Evolutionary conservation across 2,888 invertebrate species (phyloP), one percentile per base, ranked within the genome.

Genomic region (Pardosa pseudoannulata): DNA sequence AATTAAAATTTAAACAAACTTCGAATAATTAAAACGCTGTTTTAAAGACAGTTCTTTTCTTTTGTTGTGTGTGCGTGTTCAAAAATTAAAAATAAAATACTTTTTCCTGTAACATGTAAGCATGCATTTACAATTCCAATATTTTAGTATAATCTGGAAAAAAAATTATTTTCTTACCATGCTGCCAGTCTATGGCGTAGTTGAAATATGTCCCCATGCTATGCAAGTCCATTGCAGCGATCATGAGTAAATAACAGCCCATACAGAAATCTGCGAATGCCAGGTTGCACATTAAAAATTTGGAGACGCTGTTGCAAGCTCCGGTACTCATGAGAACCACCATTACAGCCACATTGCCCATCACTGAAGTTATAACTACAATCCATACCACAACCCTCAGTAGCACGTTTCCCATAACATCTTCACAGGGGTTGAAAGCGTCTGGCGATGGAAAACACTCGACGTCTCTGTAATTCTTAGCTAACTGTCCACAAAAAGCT

Each of bases 181-280:
- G 94, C 92, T 97, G 97, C 97, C 97, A 97, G 90, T 95, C 95
- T 90, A 95, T 97, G 1, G 97, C 97, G 91, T 95, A 95, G 91
- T 97, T 97, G 92, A 97, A 97, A 92, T 97, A 97, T 89, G 94
- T 94, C 1, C 96, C 96, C 90, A 95, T 94, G 0, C 97, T 97
- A 89, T 95, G 94, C 0, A 95, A 93, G 92, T 98, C 97, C 90
- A 96, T 95, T 0, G 95, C 94, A 0, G 97, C 97, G 62, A 97
- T 93, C 91, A 97, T 93, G 64, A 96, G 93, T 78, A 97, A 93
- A 91, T 97, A 97, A n/a, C 71, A 56, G 16, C 88, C 97, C 93
- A 97, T 95, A 90, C 95, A 95, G 72, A 97, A 94, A 92, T 97
- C 97, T 0, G 97, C 97, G 91, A 96, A 94, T 0, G 97, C 96